Evolutionary conservation across 2,797 vertebrate species (phyloP).

Genomic region (Danio aesculapii): DNA sequence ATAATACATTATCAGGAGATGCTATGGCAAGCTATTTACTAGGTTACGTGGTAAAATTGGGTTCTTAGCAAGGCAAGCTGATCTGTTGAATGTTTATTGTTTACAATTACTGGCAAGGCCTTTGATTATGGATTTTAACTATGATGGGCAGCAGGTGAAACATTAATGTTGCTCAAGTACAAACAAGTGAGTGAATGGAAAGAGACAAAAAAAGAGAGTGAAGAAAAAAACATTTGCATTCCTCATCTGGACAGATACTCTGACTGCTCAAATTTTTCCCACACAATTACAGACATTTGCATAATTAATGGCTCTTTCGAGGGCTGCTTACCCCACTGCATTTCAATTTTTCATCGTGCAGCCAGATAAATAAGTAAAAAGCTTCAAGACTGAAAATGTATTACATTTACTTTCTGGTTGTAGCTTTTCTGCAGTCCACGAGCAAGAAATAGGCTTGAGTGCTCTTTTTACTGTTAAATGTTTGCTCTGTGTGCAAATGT

Average conservation of each 20-base stretch:
- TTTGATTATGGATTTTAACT: no score
- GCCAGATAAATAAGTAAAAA: conserved; percentile 49
- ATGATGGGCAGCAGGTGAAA: background rate
- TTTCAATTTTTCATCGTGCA: conserved; percentile 51
- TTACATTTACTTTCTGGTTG: conserved; percentile 10
- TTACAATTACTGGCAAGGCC: no score
- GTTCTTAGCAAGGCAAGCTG: no score
- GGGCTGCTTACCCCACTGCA: conserved; percentile 21
- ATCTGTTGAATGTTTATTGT: no score
- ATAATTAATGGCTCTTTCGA: conserved; percentile 52
- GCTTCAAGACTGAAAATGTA: background rate
- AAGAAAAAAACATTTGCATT: background rate
- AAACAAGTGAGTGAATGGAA: background rate
- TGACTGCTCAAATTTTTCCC: conserved; percentile 31
- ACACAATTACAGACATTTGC: conserved; percentile 50
- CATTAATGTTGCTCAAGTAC: background rate
- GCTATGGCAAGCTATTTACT: no score
- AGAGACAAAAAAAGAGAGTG: background rate
- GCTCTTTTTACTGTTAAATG: background rate
- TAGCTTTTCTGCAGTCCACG: background rate
- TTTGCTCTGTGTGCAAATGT: background rate
- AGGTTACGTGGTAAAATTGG: no score
- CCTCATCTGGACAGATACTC: conserved; percentile 23
- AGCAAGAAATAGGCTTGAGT: background rate
- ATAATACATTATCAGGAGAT: no score